Evolutionary conservation across 1,140 invertebrate genomes (phyloP).

Genomic region (Neuroterus valhalla): DNA sequence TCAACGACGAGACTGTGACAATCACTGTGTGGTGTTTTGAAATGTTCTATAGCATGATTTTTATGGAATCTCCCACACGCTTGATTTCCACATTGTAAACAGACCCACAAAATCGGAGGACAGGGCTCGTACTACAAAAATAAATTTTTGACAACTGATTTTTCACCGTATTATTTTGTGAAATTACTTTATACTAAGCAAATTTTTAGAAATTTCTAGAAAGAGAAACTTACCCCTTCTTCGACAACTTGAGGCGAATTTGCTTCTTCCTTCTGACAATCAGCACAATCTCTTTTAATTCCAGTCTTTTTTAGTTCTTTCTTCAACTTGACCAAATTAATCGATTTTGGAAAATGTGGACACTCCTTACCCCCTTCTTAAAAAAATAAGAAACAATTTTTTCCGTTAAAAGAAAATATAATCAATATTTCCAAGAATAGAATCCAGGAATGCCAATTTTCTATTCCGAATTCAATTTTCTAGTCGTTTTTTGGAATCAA

Average conservation of each 20-base stretch:
- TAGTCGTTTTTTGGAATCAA: too few species aligned
- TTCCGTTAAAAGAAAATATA: too few species aligned
- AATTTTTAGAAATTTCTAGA: slow-evolving; percentile 12
- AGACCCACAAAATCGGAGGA: slow-evolving; percentile 79
- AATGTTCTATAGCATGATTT: slow-evolving; percentile 87
- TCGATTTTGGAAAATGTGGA: slow-evolving; percentile 81
- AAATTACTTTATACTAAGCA: slow-evolving; percentile 25
- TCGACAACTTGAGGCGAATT: slow-evolving; percentile 56
- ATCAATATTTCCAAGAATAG: too few species aligned
- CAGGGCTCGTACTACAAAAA: slow-evolving; percentile 38
- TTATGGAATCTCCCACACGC: slow-evolving; percentile 83
- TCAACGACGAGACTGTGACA: slow-evolving; percentile 85
- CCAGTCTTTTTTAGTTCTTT: slow-evolving; percentile 78
- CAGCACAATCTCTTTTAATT: slow-evolving; percentile 77
- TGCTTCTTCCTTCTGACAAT: slow-evolving; percentile 76
- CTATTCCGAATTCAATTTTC: not conserved
- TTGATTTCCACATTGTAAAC: slow-evolving; percentile 83
- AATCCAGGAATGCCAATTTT: not conserved
- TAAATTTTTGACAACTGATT: slow-evolving; percentile 29
- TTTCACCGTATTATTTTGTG: slow-evolving; percentile 1
- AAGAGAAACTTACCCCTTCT: slow-evolving; percentile 57
- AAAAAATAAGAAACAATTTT: slow-evolving; percentile 16
- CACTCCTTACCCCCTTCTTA: slow-evolving; percentile 70
- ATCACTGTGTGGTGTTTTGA: slow-evolving; percentile 84
- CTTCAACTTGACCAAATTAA: slow-evolving; percentile 79